phyloP scores from a whole-genome alignment of 2,797 vertebrate species.

The Enteromius fasciolatus region DNA sequence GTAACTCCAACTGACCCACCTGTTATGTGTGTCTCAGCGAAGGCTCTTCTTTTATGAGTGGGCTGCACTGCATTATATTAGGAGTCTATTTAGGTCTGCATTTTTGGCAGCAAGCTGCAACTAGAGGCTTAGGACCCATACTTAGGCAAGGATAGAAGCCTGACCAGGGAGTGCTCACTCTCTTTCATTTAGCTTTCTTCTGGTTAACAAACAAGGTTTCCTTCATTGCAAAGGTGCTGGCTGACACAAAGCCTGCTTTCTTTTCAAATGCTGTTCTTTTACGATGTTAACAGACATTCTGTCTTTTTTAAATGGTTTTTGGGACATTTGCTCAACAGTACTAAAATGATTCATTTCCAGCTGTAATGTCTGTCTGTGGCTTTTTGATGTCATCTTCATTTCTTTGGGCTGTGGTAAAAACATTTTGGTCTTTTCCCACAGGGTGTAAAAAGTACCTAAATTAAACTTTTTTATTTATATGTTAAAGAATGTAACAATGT shows the following conservation, averaged over 20 bases:
- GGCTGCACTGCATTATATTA: constrained; percentile 66
- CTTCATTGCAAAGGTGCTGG: background rate
- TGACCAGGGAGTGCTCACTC: constrained; percentile 11
- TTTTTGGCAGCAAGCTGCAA: constrained; percentile 63
- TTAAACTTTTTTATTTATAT: background rate
- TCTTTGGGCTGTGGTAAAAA: background rate
- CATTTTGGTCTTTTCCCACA: background rate
- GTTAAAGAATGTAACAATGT: background rate
- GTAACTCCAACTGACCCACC: constrained; percentile 74
- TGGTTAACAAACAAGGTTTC: background rate
- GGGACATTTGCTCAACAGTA: background rate
- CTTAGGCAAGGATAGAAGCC: constrained; percentile 62
- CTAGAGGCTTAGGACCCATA: constrained; percentile 68
- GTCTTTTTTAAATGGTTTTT: background rate
- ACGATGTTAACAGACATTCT: background rate
- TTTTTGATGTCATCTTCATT: constrained; percentile 17
- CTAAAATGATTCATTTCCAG: constrained; percentile 8
- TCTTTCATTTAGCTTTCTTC: constrained; percentile 15
- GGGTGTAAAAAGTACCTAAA: background rate
- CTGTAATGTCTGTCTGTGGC: constrained; percentile 11
- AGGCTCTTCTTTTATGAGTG: constrained; percentile 71
- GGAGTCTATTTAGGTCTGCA: constrained; percentile 72
- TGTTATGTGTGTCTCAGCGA: constrained; percentile 58
- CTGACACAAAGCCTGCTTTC: background rate
- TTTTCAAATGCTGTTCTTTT: background rate